Evolutionary conservation across 2,797 vertebrate genomes (phyloP).

Genomic region (Tympanoctomys barrerae): DNA sequence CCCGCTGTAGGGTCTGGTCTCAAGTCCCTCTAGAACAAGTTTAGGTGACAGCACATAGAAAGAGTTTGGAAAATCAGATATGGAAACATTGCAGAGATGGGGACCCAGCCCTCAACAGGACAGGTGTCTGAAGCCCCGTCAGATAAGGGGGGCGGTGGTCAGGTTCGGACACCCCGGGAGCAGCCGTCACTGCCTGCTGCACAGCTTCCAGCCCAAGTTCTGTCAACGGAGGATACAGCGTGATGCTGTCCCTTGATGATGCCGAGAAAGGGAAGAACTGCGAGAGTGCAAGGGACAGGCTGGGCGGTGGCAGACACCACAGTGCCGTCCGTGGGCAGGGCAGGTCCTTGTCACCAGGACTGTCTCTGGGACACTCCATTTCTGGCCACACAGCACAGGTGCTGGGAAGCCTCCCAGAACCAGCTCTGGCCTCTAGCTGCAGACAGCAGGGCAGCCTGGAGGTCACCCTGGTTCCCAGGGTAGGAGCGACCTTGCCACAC

Average conservation of each 20-base stretch:
- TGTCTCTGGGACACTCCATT: not conserved
- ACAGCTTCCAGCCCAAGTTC: not conserved
- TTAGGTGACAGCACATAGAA: constrained; percentile 23
- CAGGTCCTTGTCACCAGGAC: not conserved
- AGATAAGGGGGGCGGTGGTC: not conserved
- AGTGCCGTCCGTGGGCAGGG: not conserved
- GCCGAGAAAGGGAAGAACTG: constrained; percentile 25
- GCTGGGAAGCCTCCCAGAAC: not conserved
- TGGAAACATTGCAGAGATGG: not conserved
- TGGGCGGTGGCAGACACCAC: not conserved
- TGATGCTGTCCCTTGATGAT: not conserved
- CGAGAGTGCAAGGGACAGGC: not conserved
- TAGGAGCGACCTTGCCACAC: too few species aligned
- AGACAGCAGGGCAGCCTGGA: not conserved
- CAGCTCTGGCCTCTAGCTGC: not conserved
- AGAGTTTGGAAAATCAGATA: constrained; percentile 31
- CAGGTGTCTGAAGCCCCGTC: not conserved
- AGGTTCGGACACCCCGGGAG: accelerated
- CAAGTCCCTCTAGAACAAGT: not conserved
- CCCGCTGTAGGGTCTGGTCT: not conserved
- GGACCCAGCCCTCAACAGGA: not conserved
- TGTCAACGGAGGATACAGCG: not conserved
- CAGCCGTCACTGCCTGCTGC: not conserved
- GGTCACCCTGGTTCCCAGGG: not conserved
- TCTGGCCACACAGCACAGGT: not conserved